Conservation (phyloP, 2,113 vertebrate genomes). For the Bos taurus region ARS-UCD2.0 NC_037329.1:69116501-69117000, state of each 20-base stretch:
- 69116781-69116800: neutral
- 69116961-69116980: neutral
- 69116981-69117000: neutral
- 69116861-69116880: neutral
- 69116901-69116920: neutral
- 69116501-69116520: neutral
- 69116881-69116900: neutral
- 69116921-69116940: neutral
- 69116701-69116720: rapidly evolving
- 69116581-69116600: neutral
- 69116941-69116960: neutral
- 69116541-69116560: neutral
- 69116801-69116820: neutral
- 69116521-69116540: neutral
- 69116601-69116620: rapidly evolving
- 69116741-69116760: neutral
- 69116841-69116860: neutral
- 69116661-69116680: neutral
- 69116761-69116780: neutral
- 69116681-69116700: neutral
- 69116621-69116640: neutral
- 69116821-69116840: neutral
- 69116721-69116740: neutral
- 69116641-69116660: neutral
- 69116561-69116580: neutral